Evolutionary conservation across 2,888 invertebrate species (phyloP), one percentile per base, ranked within the genome.

Genomic region (Sarcophaga caerulescens): DNA sequence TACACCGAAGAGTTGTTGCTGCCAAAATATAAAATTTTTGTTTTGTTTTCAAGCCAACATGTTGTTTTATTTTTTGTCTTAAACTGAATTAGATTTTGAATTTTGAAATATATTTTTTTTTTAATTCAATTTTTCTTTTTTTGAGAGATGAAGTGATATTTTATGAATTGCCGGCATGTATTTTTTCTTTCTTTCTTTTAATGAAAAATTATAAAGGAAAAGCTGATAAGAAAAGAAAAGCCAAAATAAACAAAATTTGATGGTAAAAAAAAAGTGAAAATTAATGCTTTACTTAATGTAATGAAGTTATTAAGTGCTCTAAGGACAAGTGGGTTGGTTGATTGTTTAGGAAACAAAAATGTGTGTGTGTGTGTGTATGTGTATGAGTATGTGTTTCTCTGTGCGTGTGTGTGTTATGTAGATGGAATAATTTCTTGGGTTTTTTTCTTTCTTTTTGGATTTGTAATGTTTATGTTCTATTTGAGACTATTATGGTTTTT

Each of bases 111-210:
- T 23, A 21, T 52, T 52, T 70, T 35, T 6, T 35, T 35, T 35
- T 35, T 35, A 5, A 66, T 60, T 77, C 4, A 63, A 73, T 59
- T 73, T 73, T 35, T 60, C 63, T 73, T 70, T 45, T 81, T 81
- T 84, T 68, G 71, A 73, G 82, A 74, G 23, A 69, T 76, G 60
- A 65, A 66, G 35, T 70, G 81, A 86, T 70, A 19, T 73, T 69
- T 79, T 57, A 78, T 70, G 4, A 25, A 35, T 84, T 86, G 86
- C 81, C 84, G 86, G 77, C 81, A 86, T 86, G 81, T 84, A 78
- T 86, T 86, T 81, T 84, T 86, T 69, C 35, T 35, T 35, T 35
- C 35, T 35, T 35, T 35, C 8, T 35, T 35, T 35, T 69, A 79
- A 74, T 75, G 75, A 71, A 81, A 81, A 84, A 52, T 52, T 14